Conservation (phyloP, 1,140 invertebrate genomes). For the Caenorhabditis remanei region DNA sequence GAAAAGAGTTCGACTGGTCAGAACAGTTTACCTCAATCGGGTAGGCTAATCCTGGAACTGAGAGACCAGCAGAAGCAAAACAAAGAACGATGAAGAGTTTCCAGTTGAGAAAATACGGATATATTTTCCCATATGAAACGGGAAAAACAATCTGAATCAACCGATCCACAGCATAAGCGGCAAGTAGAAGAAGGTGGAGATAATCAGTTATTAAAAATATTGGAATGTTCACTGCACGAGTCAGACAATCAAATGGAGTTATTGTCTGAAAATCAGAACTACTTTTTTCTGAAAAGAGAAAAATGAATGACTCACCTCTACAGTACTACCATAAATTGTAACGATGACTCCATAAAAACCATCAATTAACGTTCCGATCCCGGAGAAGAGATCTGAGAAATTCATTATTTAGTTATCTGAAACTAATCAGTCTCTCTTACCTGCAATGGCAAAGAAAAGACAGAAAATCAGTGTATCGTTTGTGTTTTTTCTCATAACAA, state of each 20-base stretch:
- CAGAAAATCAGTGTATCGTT: slow-evolving; percentile 14
- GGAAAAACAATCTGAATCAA: slow-evolving; percentile 52
- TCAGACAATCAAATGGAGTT: slow-evolving; percentile 20
- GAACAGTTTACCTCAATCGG: slow-evolving; percentile 22
- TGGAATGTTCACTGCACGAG: slow-evolving; percentile 26
- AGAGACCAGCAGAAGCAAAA: not conserved
- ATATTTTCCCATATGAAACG: slow-evolving; percentile 47
- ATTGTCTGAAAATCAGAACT: slow-evolving; percentile 4
- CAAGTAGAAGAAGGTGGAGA: slow-evolving; percentile 45
- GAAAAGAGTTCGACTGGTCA: not conserved
- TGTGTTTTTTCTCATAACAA: slow-evolving; percentile 44
- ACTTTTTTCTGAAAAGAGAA: not conserved
- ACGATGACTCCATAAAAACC: slow-evolving; percentile 55
- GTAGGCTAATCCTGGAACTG: slow-evolving; percentile 14
- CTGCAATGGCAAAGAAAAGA: slow-evolving; percentile 44
- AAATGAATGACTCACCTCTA: not conserved
- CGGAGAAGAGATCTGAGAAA: slow-evolving; percentile 41
- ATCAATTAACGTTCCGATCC: slow-evolving; percentile 9
- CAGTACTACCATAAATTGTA: slow-evolving; percentile 58
- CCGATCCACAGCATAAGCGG: slow-evolving; percentile 5
- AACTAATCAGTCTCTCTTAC: not conserved
- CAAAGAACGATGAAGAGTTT: not conserved
- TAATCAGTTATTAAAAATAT: slow-evolving; percentile 25
- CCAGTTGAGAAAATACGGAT: slow-evolving; percentile 40
- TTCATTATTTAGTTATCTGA: not conserved